phyloP scores from a whole-genome alignment of 2,888 invertebrate genomes.

The Trichacis sp. region DNA sequence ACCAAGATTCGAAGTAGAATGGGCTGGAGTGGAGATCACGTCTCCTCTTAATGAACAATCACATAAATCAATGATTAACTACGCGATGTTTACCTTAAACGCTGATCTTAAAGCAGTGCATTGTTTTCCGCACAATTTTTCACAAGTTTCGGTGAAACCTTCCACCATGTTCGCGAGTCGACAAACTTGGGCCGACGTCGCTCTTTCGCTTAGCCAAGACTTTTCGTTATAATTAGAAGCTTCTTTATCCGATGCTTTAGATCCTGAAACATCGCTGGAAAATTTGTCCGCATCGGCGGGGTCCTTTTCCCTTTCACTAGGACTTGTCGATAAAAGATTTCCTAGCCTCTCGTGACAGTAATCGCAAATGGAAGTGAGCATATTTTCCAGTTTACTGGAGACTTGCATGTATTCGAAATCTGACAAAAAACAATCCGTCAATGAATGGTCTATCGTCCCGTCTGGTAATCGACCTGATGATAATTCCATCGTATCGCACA shows the following conservation, averaged over 20 bases:
- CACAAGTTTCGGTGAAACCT: conserved; percentile 82
- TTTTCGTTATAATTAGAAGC: conserved; percentile 55
- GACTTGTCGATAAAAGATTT: conserved; percentile 85
- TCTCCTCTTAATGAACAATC: too few relatives aligned
- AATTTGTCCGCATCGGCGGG: conserved; percentile 58
- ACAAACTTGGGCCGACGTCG: conserved; percentile 83
- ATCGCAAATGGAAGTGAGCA: conserved; percentile 87
- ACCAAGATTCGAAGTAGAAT: too few relatives aligned
- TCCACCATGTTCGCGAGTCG: conserved; percentile 83
- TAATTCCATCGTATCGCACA: conserved; percentile 80
- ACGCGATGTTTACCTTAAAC: conserved; percentile 78
- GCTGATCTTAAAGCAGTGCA: conserved; percentile 86
- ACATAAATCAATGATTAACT: too few relatives aligned
- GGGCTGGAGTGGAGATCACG: too few relatives aligned
- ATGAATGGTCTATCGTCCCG: conserved; percentile 63
- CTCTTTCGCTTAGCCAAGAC: conserved; percentile 75
- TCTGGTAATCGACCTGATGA: conserved; percentile 71
- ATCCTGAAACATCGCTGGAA: conserved; percentile 45
- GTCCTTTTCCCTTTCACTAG: conserved; percentile 73
- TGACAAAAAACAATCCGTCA: conserved; percentile 79
- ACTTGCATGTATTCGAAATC: conserved; percentile 79
- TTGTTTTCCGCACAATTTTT: conserved; percentile 79
- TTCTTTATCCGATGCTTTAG: conserved; percentile 56
- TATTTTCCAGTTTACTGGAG: conserved; percentile 79
- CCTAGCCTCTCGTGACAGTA: conserved; percentile 94